A percentile compares a stretch with the other conserved stretches of the same genome.
Conservation (phyloP, 2,113 vertebrate genomes). For the Tautogolabrus adspersus region DNA sequence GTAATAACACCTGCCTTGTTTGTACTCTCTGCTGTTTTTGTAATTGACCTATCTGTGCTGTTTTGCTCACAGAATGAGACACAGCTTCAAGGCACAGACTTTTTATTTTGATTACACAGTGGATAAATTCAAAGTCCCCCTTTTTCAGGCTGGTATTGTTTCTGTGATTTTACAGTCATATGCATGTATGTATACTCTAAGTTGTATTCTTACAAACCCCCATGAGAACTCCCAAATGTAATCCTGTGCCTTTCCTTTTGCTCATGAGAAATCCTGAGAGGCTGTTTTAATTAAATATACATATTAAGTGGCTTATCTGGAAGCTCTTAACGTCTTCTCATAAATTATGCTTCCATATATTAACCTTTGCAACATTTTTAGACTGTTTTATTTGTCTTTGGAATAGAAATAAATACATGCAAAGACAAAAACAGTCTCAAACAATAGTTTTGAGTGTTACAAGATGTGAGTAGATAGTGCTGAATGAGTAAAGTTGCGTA, state of each 20-base stretch:
- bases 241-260: not conserved
- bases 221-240: not conserved
- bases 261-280: slow-evolving; percentile 27
- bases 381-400: not conserved
- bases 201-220: slow-evolving; percentile 7
- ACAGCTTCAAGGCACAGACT: slow-evolving; percentile 26
- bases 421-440: not conserved
- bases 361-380: slow-evolving; percentile 32
- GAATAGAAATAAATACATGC: slow-evolving; percentile 3
- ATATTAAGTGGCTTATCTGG: slow-evolving; percentile 65
- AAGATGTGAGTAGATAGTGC: slow-evolving; percentile 21
- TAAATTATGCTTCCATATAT: slow-evolving; percentile 70
- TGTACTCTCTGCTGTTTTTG: slow-evolving; percentile 16
- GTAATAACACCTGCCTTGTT: slow-evolving; percentile 19
- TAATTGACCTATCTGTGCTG: slow-evolving; percentile 49
- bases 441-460: not conserved
- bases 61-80: slow-evolving; percentile 24
- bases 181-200: not conserved
- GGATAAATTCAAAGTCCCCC: slow-evolving; percentile 7
- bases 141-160: not conserved
- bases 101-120: slow-evolving; percentile 39
- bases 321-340: slow-evolving; percentile 52
- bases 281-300: slow-evolving; percentile 70
- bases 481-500: slow-evolving; percentile 14
- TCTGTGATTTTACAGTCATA: not conserved